Conservation (phyloP, 2,888 invertebrate species). For the Salticus scenicus region DNA sequence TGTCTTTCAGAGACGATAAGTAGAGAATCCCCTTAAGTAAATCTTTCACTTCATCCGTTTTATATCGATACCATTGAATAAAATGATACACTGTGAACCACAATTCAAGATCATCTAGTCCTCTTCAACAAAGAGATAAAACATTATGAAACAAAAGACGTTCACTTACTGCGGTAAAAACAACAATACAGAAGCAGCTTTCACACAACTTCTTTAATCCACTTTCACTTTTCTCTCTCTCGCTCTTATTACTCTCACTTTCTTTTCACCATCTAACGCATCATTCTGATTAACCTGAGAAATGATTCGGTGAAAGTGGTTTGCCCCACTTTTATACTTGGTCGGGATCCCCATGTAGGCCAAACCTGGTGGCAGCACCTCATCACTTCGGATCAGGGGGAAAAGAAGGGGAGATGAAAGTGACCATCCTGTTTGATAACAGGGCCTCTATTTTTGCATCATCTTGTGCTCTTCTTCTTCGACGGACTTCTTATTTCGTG, state of each 20-base stretch:
- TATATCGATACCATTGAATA: too few species aligned
- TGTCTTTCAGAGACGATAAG: too few species aligned
- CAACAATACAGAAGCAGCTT: not conserved
- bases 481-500: not conserved
- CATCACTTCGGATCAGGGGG: not conserved
- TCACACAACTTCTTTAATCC: not conserved
- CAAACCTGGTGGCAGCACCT: conserved; percentile 16
- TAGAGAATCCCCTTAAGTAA: too few species aligned
- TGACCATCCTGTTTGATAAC: not conserved
- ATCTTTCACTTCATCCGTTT: too few species aligned
- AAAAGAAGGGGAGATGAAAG: not conserved
- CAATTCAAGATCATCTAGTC: too few species aligned
- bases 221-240: not conserved
- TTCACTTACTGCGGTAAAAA: too few species aligned
- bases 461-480: not conserved
- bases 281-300: conserved; percentile 10
- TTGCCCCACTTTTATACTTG: conserved; percentile 48
- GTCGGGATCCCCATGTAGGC: conserved; percentile 28
- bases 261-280: not conserved
- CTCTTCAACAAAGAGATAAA: too few species aligned
- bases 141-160: too few species aligned
- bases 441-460: not conserved
- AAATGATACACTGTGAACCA: too few species aligned
- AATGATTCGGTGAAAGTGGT: conserved; percentile 23
- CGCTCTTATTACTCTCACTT: not conserved